These are phyloP conservation scores for Drosophila tropicalis DNA, from an alignment of 1,140 invertebrate species.

Conservation along the genomic window DNA sequence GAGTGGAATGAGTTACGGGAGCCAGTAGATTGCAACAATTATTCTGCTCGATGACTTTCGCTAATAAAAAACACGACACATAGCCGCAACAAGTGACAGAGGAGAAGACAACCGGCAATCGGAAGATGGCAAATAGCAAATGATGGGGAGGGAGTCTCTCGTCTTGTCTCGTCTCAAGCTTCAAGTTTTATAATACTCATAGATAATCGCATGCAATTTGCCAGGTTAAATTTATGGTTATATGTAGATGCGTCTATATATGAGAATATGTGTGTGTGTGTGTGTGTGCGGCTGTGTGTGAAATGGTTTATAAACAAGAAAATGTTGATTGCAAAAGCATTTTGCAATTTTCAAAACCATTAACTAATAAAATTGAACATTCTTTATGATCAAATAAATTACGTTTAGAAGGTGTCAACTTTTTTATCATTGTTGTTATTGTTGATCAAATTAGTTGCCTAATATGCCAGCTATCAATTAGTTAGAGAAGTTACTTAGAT, in stretches of 20 bases:
- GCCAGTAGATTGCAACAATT: slow-evolving; percentile 66
- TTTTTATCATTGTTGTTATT: neutral
- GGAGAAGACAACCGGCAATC: neutral
- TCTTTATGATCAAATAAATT: slow-evolving; percentile 18
- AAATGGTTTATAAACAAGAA: slow-evolving; percentile 53
- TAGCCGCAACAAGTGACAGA: slow-evolving; percentile 21
- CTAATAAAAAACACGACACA: slow-evolving; percentile 72
- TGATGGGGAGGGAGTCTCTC: slow-evolving; percentile 36
- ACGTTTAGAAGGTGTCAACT: slow-evolving; percentile 19
- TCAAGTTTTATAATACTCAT: slow-evolving; percentile 67
- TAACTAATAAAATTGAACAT: slow-evolving; percentile 9
- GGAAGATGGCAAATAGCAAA: slow-evolving; percentile 28
- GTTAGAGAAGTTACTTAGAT: neutral
- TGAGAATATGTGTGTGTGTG: slow-evolving; percentile 6
- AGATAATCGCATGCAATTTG: slow-evolving; percentile 53
- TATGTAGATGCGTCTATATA: slow-evolving; percentile 10
- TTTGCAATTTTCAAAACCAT: slow-evolving; percentile 64
- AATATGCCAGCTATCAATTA: slow-evolving; percentile 2
- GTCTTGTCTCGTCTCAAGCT: slow-evolving; percentile 31
- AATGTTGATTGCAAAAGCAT: slow-evolving; percentile 43
- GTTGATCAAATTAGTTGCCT: slow-evolving; percentile 3
- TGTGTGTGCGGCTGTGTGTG: slow-evolving; percentile 23
- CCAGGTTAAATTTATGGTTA: slow-evolving; percentile 38
- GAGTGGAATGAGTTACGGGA: slow-evolving; percentile 23
- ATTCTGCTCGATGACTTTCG: slow-evolving; percentile 81